phyloP scores from a whole-genome alignment of 2,888 invertebrate species.

The Calameuta idolon region DNA sequence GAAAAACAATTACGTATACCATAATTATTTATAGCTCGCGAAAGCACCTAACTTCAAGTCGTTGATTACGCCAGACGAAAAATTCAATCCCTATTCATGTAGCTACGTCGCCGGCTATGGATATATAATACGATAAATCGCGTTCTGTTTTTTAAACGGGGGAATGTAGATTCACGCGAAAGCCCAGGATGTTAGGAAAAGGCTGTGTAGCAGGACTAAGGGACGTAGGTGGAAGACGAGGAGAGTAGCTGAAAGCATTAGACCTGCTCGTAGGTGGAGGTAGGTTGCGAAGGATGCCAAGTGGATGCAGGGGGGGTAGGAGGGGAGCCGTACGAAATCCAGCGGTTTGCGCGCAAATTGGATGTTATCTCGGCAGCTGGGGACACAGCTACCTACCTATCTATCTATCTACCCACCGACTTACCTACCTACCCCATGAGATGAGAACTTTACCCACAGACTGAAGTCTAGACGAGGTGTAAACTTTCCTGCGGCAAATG shows the following conservation, averaged over 20 bases:
- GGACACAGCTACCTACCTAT: conserved; percentile 36
- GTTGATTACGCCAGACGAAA: conserved; percentile 19
- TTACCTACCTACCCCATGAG: conserved; percentile 26
- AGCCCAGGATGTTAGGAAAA: conserved; percentile 14
- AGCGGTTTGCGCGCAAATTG: conserved; percentile 54
- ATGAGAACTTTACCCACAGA: conserved; percentile 46
- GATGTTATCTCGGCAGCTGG: conserved; percentile 61
- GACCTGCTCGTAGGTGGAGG: background rate
- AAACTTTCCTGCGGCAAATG: background rate
- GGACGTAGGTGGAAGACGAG: conserved; percentile 11
- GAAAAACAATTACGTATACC: background rate
- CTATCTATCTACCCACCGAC: conserved; percentile 10
- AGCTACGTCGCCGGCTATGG: background rate
- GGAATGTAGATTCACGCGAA: conserved; percentile 11
- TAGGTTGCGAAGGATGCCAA: background rate
- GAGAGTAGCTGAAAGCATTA: background rate
- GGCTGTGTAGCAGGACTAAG: conserved; percentile 6
- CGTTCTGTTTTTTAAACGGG: conserved; percentile 31
- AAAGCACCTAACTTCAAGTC: conserved; percentile 16
- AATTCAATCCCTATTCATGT: conserved; percentile 22
- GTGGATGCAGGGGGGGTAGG: conserved; percentile 19
- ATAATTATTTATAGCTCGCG: conserved; percentile 34
- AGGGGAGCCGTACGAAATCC: conserved; percentile 43
- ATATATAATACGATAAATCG: conserved; percentile 29
- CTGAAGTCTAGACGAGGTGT: conserved; percentile 3